Evolutionary conservation across 1,140 invertebrate species (phyloP).

Genomic region (Aradophagus sp.): DNA sequence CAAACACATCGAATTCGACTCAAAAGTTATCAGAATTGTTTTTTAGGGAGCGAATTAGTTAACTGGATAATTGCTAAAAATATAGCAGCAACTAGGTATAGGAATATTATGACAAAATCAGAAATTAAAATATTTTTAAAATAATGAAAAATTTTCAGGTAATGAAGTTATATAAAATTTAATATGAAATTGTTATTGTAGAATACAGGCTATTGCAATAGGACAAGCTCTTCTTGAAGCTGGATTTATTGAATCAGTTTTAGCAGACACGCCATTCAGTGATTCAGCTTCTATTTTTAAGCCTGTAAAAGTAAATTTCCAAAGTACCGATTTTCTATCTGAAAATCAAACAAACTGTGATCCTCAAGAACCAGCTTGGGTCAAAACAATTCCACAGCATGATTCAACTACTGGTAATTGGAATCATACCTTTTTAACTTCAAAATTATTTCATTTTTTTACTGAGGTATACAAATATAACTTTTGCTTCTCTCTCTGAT

Average conservation of each 20-base stretch:
- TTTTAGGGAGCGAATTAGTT: conserved; percentile 83
- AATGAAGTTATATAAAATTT: too few relatives aligned
- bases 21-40: conserved; percentile 81
- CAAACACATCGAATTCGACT: conserved; percentile 80
- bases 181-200: conserved; percentile 63
- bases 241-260: conserved; percentile 84
- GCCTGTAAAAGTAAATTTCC: conserved; percentile 72
- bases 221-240: conserved; percentile 88
- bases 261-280: conserved; percentile 74
- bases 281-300: conserved; percentile 76
- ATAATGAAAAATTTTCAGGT: too few relatives aligned
- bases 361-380: conserved; percentile 82
- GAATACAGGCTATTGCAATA: conserved; percentile 85
- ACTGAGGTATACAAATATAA: too few relatives aligned
- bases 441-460: too few relatives aligned
- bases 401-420: conserved; percentile 75
- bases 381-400: conserved; percentile 80
- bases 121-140: too few relatives aligned
- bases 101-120: too few relatives aligned
- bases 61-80: conserved; percentile 85
- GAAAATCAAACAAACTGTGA: conserved; percentile 70
- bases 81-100: conserved; percentile 77
- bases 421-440: too few relatives aligned
- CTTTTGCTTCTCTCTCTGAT: too few relatives aligned
- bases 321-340: conserved; percentile 67